phyloP scores from a whole-genome alignment of 2,797 vertebrate genomes.

The Microctenopoma steveboyesi region DNA sequence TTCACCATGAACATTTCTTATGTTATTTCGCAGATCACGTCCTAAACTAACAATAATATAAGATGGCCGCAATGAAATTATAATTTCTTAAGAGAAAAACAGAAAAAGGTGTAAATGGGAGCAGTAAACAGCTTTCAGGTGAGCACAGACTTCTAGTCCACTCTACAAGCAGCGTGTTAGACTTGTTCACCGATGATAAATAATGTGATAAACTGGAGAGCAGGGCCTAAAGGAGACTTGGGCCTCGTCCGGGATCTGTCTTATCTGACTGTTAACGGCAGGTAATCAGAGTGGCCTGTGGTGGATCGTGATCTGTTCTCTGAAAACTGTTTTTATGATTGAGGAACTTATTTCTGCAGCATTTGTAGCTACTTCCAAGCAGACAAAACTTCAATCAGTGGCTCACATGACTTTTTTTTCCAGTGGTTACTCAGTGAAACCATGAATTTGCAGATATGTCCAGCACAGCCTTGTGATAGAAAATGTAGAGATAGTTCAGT shows the following conservation, averaged over 20 bases:
- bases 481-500: slow-evolving; percentile 7
- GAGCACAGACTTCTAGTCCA: no score
- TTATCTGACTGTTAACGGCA: slow-evolving; percentile 17
- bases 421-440: slow-evolving; percentile 41
- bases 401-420: slow-evolving; percentile 63
- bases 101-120: background rate
- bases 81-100: background rate
- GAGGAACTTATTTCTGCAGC: slow-evolving; percentile 51
- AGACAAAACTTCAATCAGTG: slow-evolving; percentile 42
- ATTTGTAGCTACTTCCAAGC: slow-evolving; percentile 58
- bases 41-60: fast-evolving
- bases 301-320: background rate
- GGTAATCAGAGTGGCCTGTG: no score
- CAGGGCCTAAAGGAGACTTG: background rate
- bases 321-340: slow-evolving; percentile 1
- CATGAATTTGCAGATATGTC: slow-evolving; percentile 48
- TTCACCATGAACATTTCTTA: no score
- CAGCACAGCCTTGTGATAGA: slow-evolving; percentile 42
- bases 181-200: background rate
- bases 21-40: no score
- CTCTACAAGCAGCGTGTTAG: no score
- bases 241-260: background rate
- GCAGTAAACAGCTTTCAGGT: no score
- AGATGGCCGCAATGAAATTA: background rate
- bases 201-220: background rate